These are phyloP conservation scores for Agonopterix arenella DNA, from an alignment of 2,888 invertebrate genomes.

Conservation along the genomic window DNA sequence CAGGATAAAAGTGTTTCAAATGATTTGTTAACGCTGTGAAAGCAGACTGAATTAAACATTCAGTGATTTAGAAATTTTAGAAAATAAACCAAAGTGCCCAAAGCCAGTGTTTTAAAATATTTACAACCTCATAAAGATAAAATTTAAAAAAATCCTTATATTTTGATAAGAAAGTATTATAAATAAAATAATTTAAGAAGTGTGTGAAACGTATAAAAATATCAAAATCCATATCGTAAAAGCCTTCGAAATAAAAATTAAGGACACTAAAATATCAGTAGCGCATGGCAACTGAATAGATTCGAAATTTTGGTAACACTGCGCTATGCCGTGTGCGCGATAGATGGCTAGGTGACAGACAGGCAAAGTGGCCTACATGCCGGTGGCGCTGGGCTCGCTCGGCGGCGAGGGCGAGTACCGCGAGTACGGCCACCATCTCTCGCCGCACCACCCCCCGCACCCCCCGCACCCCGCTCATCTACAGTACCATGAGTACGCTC, in stretches of 20 bases:
- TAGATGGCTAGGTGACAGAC: constrained; percentile 66
- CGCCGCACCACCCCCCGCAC: constrained; percentile 62
- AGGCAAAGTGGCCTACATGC: constrained; percentile 82
- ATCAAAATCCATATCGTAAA: not conserved
- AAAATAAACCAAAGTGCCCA: constrained; percentile 47
- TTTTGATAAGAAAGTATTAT: not conserved
- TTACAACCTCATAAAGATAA: not conserved
- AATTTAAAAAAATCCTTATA: not conserved
- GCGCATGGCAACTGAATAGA: constrained; percentile 13
- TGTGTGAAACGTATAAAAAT: not conserved
- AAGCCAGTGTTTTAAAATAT: constrained; percentile 24
- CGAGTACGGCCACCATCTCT: constrained; percentile 65
- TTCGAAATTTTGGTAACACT: constrained; percentile 6
- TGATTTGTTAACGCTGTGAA: not conserved
- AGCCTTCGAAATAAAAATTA: constrained; percentile 1
- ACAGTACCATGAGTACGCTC: constrained; percentile 76
- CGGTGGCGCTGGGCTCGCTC: constrained; percentile 80
- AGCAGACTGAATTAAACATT: not conserved
- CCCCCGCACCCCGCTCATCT: constrained; percentile 41
- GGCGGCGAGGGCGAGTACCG: constrained; percentile 80
- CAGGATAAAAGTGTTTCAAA: not conserved
- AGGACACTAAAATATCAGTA: not conserved
- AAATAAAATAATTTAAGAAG: not conserved
- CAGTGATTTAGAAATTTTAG: constrained; percentile 7
- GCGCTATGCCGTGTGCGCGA: constrained; percentile 11